These are phyloP conservation scores for Otocyon megalotis DNA, from an alignment of 2,113 vertebrate species.

Conservation along the genomic window DNA sequence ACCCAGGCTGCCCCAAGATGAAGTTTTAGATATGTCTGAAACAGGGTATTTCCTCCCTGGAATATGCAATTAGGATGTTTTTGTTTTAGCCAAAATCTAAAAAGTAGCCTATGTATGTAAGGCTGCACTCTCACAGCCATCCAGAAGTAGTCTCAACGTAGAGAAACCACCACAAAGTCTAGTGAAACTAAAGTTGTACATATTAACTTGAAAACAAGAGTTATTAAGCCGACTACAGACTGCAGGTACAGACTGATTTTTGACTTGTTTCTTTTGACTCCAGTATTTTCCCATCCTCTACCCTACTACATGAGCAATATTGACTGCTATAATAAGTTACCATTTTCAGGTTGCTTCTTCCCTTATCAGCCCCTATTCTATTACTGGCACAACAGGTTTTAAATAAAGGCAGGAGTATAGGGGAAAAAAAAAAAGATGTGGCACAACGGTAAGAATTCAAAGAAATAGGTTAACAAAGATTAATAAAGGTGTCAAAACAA, in stretches of 20 bases:
- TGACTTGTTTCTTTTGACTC: constrained; percentile 31
- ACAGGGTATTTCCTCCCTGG: neutral
- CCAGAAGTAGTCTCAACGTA: constrained; percentile 39
- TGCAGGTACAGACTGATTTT: neutral
- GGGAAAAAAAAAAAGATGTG: neutral
- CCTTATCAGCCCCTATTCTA: neutral
- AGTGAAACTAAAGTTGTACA: constrained; percentile 22
- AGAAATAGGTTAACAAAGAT: neutral
- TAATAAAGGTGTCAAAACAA: constrained; percentile 21
- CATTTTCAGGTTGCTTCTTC: constrained; percentile 14
- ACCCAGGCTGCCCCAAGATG: neutral
- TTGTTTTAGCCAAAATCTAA: constrained; percentile 44
- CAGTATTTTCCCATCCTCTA: neutral
- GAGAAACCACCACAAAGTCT: constrained; percentile 6
- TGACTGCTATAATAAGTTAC: constrained; percentile 21
- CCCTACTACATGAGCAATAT: neutral
- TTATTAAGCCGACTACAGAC: neutral
- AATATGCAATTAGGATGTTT: constrained; percentile 23
- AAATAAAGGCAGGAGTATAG: constrained; percentile 30
- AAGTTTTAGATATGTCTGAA: constrained; percentile 39
- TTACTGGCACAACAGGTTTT: neutral
- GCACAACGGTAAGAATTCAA: neutral
- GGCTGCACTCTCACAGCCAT: neutral
- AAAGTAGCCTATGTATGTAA: neutral
- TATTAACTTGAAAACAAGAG: constrained; percentile 34